Percentiles rank a stretch among this genome's conserved stretches.
phyloP scores from a whole-genome alignment of 2,888 invertebrate genomes.

The Callosobruchus maculatus region DNA sequence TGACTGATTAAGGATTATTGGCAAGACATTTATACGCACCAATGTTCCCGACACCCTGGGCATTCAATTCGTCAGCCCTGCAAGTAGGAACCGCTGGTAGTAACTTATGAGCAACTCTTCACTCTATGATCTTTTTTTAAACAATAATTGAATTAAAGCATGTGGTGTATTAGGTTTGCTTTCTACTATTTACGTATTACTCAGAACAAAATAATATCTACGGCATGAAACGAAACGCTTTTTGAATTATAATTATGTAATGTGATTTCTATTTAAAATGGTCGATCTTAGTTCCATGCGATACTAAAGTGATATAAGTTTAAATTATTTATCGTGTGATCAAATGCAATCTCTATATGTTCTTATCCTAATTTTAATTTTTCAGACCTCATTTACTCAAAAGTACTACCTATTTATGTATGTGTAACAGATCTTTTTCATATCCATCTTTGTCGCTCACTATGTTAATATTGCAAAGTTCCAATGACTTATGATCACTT shows the following conservation, averaged over 20 bases:
- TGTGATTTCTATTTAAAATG: background rate
- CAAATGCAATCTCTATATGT: background rate
- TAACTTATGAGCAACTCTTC: too few relatives aligned
- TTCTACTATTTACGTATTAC: background rate
- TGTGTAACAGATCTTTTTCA: too few relatives aligned
- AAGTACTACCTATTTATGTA: too few relatives aligned
- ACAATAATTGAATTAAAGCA: background rate
- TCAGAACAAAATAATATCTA: background rate
- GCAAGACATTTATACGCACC: too few relatives aligned
- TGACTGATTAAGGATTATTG: too few relatives aligned
- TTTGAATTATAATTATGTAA: background rate
- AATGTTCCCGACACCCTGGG: too few relatives aligned
- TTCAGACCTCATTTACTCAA: background rate
- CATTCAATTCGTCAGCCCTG: too few relatives aligned
- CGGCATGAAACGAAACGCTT: background rate
- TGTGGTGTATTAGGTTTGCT: background rate
- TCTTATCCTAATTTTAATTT: background rate
- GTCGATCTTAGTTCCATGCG: background rate
- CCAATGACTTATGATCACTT: too few relatives aligned
- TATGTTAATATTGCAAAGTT: too few relatives aligned
- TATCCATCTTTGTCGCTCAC: too few relatives aligned
- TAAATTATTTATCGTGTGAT: background rate
- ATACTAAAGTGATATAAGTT: background rate
- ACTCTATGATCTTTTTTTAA: too few relatives aligned
- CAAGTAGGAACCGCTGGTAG: too few relatives aligned